A percentile compares a stretch with the other conserved stretches of the same genome.
Conservation (phyloP, 92 coral and sea anemone genomes). For the Siderastrea siderea region DNA sequence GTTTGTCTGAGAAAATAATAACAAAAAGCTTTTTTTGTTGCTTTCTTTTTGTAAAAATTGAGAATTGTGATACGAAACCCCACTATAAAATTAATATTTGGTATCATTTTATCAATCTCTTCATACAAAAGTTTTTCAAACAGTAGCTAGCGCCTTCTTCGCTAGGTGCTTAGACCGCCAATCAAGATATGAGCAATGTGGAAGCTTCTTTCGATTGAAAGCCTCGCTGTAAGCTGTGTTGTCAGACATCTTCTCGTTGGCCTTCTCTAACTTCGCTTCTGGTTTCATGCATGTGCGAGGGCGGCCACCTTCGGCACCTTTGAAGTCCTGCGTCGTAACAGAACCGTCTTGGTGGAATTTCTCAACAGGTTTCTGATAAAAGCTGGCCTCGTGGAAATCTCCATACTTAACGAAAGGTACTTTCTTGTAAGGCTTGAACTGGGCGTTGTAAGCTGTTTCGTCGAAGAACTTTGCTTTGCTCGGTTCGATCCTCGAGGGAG, state of each 20-base stretch:
- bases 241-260: constrained; percentile 66
- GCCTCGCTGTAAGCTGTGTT: constrained; percentile 83
- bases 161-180: constrained; percentile 81
- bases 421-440: constrained; percentile 80
- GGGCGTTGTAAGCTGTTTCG: constrained; percentile 93
- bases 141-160: constrained; percentile 53
- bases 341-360: constrained; percentile 95
- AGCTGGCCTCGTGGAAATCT: constrained; percentile 89
- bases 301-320: constrained; percentile 86
- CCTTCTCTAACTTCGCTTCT: constrained; percentile 57
- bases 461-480: constrained; percentile 80
- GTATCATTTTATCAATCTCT: background rate
- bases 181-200: constrained; percentile 82
- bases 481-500: constrained; percentile 82
- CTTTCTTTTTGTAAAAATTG: too few species aligned
- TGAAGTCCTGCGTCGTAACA: constrained; percentile 88
- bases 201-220: constrained; percentile 72
- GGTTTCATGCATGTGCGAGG: constrained; percentile 91
- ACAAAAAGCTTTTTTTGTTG: too few species aligned
- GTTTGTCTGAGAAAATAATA: too few species aligned
- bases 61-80: too few species aligned
- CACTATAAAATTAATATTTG: too few species aligned
- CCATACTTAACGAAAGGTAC: constrained; percentile 91
- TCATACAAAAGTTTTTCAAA: background rate
- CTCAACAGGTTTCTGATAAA: constrained; percentile 85